Evolutionary conservation across 2,888 invertebrate species (phyloP), one percentile per base, ranked within the genome.

Genomic region (Leptopilina myrica): DNA sequence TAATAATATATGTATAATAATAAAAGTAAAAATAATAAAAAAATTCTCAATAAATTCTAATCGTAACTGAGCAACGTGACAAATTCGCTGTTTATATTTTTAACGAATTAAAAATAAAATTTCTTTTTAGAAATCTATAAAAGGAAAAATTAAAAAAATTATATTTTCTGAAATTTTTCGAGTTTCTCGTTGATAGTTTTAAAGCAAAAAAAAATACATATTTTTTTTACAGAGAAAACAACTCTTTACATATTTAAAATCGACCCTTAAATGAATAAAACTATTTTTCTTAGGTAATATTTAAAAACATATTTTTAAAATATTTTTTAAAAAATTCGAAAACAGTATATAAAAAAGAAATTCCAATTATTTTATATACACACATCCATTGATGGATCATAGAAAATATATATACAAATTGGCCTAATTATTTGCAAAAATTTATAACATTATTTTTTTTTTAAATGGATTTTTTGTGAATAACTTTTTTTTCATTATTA

Each of bases 391-490:
- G 11, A 69, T n/a, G 73, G 33, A 56, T 73, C 26, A 9, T 56
- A 73, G 56, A 53, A 73, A 73, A 73, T 69, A 73, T 73, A 33
- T 73, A 33, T 73, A 73, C 56, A 73, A 73, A 73, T 73, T 53
- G 49, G 73, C 73, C 73, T 73, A 73, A 14, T 56, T 33, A 53
- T n/a, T 26, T 53, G 56, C 73, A 56, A 73, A 53, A 73, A 56
- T 49, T 49, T 49, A 49, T 49, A 49, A 3, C 11, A 49, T 49
- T n/a, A n/a, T 11, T 49, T 9, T 2, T 49, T 49, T 49, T 1
- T 12, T 12, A 49, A 49, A 49, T 49, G 2, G 3, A 49, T 43
- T 43, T 33, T 33, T 8, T 43, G 49, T 49, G 49, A 49, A 49
- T 49, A 49, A 49, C 2, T 49, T 11, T 49, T 46, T 9, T 46